A percentile compares a stretch with the other conserved stretches of the same genome.
Conservation (phyloP, 2,113 vertebrate genomes). For the Anhinga anhinga region DNA sequence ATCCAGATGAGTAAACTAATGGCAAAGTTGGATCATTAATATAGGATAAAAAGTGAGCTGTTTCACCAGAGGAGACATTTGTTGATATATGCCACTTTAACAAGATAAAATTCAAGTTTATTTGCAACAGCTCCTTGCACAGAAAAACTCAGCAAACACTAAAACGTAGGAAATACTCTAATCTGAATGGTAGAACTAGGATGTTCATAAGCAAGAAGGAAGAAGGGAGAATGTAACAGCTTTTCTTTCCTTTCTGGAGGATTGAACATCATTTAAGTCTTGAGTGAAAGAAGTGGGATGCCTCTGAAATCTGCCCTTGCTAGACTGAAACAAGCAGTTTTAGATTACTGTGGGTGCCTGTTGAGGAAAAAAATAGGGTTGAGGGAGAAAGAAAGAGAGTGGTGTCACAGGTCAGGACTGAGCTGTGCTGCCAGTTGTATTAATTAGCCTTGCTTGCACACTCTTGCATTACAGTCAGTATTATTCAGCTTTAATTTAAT, state of each 20-base stretch:
- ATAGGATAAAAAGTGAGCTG: background rate
- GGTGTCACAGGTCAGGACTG: background rate
- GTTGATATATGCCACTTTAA: background rate
- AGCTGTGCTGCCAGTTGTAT: background rate
- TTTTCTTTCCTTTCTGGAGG: background rate
- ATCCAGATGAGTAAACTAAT: background rate
- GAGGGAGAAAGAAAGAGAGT: background rate
- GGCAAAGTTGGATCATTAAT: background rate
- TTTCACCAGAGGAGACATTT: background rate
- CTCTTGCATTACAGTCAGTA: background rate
- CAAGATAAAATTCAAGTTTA: background rate
- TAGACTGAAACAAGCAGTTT: background rate
- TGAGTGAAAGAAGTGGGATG: background rate
- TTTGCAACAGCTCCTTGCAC: background rate
- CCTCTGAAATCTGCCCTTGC: background rate
- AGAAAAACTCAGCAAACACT: background rate
- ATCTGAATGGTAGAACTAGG: background rate
- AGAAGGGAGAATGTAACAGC: background rate
- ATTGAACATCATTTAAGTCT: background rate
- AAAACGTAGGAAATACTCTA: background rate
- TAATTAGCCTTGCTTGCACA: background rate
- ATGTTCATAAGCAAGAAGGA: background rate
- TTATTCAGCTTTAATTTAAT: conserved; percentile 31
- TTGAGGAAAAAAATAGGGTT: background rate
- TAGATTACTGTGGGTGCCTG: background rate